Evolutionary conservation across 2,797 vertebrate species (phyloP).

Genomic region (Pseudopleuronectes americanus): DNA sequence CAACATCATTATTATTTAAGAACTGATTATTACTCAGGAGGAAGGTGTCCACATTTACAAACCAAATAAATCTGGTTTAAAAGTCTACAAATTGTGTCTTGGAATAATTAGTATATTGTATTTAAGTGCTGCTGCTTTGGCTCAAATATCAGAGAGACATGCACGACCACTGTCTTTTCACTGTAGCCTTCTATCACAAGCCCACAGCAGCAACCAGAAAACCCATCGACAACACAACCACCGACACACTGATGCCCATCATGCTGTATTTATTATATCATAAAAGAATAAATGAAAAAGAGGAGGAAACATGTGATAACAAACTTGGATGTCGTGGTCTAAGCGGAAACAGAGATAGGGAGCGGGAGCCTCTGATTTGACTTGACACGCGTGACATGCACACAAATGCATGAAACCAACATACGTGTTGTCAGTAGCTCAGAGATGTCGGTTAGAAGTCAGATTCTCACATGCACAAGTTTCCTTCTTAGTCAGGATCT

Average conservation of each 20-base stretch:
- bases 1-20: too few relatives aligned
- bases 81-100: too few relatives aligned
- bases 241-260: not conserved
- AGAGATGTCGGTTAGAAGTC: not conserved
- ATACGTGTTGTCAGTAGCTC: not conserved
- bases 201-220: not conserved
- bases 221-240: not conserved
- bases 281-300: slow-evolving; percentile 1
- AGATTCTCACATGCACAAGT: not conserved
- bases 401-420: not conserved
- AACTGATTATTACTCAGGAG: too few relatives aligned
- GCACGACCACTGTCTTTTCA: not conserved
- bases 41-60: too few relatives aligned
- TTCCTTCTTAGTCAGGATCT: not conserved
- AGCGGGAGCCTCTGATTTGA: not conserved
- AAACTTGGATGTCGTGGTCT: not conserved
- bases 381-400: not conserved
- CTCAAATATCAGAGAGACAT: not conserved
- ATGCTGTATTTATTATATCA: not conserved
- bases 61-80: too few relatives aligned
- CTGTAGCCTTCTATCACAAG: not conserved
- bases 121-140: not conserved
- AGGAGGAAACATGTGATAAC: not conserved
- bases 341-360: not conserved
- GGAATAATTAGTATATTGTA: too few relatives aligned